phyloP scores from a whole-genome alignment of 2,888 invertebrate species.

The Aleiodes alternator region DNA sequence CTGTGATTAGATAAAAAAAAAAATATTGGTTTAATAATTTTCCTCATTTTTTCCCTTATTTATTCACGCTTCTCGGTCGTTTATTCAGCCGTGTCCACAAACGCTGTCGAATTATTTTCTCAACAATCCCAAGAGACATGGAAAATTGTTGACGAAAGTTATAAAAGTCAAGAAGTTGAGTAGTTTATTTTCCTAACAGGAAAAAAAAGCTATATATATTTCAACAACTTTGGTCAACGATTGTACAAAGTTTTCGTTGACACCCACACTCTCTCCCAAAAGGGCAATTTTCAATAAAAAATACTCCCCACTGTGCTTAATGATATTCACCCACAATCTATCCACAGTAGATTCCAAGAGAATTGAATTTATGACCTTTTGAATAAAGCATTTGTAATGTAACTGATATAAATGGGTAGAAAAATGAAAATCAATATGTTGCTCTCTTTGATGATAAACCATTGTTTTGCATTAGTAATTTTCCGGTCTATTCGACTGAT shows the following conservation, averaged over 20 bases:
- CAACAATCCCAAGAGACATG: not conserved
- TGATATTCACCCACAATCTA: slow-evolving; percentile 5
- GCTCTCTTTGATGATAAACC: not conserved
- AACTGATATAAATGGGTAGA: no score
- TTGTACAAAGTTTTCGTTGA: slow-evolving; percentile 12
- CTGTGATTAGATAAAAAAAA: not conserved
- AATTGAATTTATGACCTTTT: slow-evolving; percentile 10
- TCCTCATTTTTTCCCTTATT: not conserved
- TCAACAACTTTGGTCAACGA: no score
- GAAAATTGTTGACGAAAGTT: not conserved
- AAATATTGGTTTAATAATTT: not conserved
- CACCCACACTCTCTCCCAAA: not conserved
- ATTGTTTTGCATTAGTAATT: not conserved
- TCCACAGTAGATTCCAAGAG: not conserved
- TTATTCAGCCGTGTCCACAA: not conserved
- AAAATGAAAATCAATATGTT: not conserved
- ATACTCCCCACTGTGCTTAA: slow-evolving; percentile 10
- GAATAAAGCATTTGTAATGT: slow-evolving; percentile 17
- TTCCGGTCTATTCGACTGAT: no score
- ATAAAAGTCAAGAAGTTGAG: not conserved
- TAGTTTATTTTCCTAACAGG: not conserved
- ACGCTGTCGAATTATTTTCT: no score
- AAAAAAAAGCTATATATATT: not conserved
- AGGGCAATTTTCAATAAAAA: slow-evolving; percentile 12
- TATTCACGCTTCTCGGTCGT: slow-evolving; percentile 3